Base-by-base conservation (phyloP, 2,888 invertebrate species). In the Cheilosia vulpina region DNA sequence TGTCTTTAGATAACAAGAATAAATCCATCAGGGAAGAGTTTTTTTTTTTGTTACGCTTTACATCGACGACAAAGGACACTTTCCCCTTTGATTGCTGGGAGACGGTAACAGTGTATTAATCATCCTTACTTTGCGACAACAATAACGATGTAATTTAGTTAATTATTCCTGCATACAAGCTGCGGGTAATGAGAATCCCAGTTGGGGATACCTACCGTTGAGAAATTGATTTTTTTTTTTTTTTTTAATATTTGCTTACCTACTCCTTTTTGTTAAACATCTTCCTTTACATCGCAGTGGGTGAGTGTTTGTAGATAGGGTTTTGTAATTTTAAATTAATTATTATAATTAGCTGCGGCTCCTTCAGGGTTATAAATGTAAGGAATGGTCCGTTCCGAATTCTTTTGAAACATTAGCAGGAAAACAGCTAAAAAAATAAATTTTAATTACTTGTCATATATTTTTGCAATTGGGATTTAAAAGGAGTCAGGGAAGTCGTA, bases 171-270 rank as follows among this genome's bases (percentile, higher is more conserved):
- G 9, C 17, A 38, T 11, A n/a, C 34, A 58, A 55, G 52, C 52
- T 55, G 55, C 31, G n/a, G 17, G 13, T 19, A 17, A 34, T 58
- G 57, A 58, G 38, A 58, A 38, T 38, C 57, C n/a, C 57, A 31
- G 27, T 53, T 13, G 53, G 53, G 27, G 3, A 53, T 55, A 31
- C 13, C 52, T 47, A 17, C 17, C 45, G 24, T 15, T 24, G 52
- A 55, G 27, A 55, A 55, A 55, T 31, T 55, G 4, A 1, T 55
- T 34, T 55, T 11, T 6, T 3, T 69, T 45, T 5, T 41, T 11
- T 6, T 19, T 43, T 21, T 6, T 31, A 31, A 7, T 31, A 31
- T 31, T 31, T 31, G 7, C 1, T 31, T 31, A 31, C 31, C 31
- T 72, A 27, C 52, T 19, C 5, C 7, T 47, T 17, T 47, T 17